phyloP scores from a whole-genome alignment of 1,140 invertebrate species.

The Leptinotarsa lineolata region DNA sequence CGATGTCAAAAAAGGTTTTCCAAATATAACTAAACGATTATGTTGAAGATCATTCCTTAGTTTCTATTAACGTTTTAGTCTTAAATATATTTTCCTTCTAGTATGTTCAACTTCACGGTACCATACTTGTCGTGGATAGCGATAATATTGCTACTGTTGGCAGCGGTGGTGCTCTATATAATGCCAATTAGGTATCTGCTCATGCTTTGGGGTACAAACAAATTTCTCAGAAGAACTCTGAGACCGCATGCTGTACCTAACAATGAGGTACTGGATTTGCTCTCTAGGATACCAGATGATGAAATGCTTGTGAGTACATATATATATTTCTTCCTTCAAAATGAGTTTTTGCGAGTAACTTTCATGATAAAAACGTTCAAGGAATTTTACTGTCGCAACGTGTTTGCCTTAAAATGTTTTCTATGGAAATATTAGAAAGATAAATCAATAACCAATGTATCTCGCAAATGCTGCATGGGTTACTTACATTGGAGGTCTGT shows the following conservation, averaged over 20 bases:
- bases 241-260: conserved; percentile 94
- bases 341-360: neutral
- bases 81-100: conserved; percentile 56
- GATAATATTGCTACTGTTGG: conserved; percentile 74
- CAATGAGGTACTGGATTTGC: conserved; percentile 94
- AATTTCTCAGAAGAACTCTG: conserved; percentile 92
- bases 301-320: conserved; percentile 79
- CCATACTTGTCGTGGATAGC: conserved; percentile 95
- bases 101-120: conserved; percentile 96
- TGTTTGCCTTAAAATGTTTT: too few species aligned
- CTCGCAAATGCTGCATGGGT: neutral
- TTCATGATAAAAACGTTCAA: neutral
- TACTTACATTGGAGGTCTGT: conserved; percentile 27
- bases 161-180: conserved; percentile 81
- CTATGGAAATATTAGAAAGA: too few species aligned
- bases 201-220: conserved; percentile 88
- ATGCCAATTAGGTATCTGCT: conserved; percentile 91
- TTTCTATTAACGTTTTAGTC: too few species aligned
- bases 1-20: neutral
- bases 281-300: conserved; percentile 95
- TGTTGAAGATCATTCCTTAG: too few species aligned
- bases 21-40: neutral
- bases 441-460: too few species aligned
- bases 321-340: neutral
- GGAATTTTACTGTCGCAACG: too few species aligned